phyloP scores from a whole-genome alignment of 2,113 vertebrate genomes.

The Prunella fulvescens region DNA sequence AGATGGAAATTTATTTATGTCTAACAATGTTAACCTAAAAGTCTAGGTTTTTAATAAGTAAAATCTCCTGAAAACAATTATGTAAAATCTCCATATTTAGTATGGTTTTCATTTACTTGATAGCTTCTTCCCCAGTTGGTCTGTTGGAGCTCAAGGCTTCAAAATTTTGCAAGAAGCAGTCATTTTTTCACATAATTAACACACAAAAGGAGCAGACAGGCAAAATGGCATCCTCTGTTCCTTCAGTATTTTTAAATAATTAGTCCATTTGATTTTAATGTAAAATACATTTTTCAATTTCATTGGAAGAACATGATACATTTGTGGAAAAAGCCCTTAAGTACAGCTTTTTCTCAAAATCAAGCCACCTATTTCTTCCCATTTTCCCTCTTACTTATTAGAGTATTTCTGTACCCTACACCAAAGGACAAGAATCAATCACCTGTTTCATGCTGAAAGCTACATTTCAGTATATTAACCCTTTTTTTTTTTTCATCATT shows the following conservation, averaged over 20 bases:
- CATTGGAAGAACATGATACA: neutral
- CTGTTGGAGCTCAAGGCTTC: neutral
- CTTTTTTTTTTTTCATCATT: neutral
- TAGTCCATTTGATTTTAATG: neutral
- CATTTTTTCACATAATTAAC: conserved; percentile 21
- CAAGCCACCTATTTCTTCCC: neutral
- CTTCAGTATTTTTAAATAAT: conserved; percentile 1
- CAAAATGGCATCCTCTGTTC: neutral
- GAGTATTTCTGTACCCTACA: neutral
- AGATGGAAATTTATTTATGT: neutral
- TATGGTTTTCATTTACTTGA: neutral
- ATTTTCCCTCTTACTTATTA: neutral
- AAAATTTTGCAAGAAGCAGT: neutral
- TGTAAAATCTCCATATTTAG: neutral
- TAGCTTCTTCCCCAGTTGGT: neutral
- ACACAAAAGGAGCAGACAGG: conserved; percentile 28
- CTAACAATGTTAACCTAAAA: neutral
- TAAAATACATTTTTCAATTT: neutral
- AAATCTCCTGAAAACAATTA: neutral
- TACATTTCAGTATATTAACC: neutral
- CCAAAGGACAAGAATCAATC: neutral
- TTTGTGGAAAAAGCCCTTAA: neutral
- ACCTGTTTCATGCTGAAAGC: neutral
- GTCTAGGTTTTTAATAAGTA: neutral
- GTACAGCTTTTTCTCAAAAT: neutral